Evolutionary conservation across 2,113 vertebrate genomes (phyloP).

Genomic region (Pristiophorus japonicus): DNA sequence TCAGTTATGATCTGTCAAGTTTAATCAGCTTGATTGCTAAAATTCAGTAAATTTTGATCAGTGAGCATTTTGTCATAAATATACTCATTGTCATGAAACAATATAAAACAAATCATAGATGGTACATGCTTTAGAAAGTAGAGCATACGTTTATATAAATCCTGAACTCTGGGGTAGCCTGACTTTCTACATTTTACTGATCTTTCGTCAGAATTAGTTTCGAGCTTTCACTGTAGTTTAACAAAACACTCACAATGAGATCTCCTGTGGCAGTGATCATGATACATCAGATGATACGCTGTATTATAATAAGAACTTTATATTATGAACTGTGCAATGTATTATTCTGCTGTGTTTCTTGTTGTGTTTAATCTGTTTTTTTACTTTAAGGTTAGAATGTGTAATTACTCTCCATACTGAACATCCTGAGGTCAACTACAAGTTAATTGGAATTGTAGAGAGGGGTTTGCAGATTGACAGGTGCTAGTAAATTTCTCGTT

Average conservation of each 20-base stretch:
- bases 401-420: not conserved
- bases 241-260: not conserved
- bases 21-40: constrained; percentile 31
- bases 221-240: not conserved
- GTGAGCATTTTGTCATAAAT: constrained; percentile 1
- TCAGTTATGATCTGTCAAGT: constrained; percentile 40
- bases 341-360: not conserved
- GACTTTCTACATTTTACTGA: not conserved
- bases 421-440: constrained; percentile 12
- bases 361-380: constrained; percentile 10
- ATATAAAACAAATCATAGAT: not conserved
- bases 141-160: not conserved
- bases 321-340: not conserved
- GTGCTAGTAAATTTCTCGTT: not conserved
- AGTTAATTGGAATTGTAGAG: constrained; percentile 14
- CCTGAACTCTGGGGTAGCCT: not conserved
- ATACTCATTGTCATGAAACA: not conserved
- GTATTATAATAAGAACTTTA: not conserved
- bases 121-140: not conserved
- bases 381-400: not conserved
- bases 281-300: not conserved
- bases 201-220: constrained; percentile 20
- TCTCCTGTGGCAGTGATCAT: not conserved
- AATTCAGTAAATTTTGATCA: constrained; percentile 32
- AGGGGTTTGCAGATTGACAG: not conserved